A percentile compares a stretch with the other conserved stretches of the same genome.
phyloP scores from a whole-genome alignment of 2,888 invertebrate genomes.

The Parthenolecanium corni region DNA sequence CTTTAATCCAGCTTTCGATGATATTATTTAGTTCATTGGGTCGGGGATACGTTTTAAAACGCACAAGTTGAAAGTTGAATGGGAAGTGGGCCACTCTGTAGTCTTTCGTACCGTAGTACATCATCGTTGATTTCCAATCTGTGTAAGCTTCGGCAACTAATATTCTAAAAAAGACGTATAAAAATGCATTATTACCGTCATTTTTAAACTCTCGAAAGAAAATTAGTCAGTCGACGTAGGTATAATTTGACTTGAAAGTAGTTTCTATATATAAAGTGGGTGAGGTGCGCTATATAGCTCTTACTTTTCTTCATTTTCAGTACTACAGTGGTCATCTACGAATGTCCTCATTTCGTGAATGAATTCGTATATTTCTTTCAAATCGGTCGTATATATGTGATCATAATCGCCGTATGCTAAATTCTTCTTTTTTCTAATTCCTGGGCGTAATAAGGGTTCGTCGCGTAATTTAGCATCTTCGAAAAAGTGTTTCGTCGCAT shows the following conservation, averaged over 20 bases:
- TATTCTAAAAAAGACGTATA: slow-evolving; percentile 14
- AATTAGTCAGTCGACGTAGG: too few species aligned
- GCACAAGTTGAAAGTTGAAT: slow-evolving; percentile 22
- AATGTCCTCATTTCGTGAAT: slow-evolving; percentile 5
- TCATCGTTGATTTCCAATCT: neutral
- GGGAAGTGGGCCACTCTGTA: slow-evolving; percentile 8
- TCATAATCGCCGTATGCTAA: neutral
- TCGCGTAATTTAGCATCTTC: slow-evolving; percentile 3
- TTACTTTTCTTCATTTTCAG: neutral
- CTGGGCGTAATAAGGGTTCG: slow-evolving; percentile 14
- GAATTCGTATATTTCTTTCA: slow-evolving; percentile 15
- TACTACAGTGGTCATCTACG: neutral
- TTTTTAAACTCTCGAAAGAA: too few species aligned
- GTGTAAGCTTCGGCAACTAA: slow-evolving; percentile 25
- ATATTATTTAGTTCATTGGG: neutral
- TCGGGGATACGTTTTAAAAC: neutral
- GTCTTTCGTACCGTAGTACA: slow-evolving; percentile 11
- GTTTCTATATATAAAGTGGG: too few species aligned
- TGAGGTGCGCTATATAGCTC: too few species aligned
- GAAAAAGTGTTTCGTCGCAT: too few species aligned
- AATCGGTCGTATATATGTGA: slow-evolving; percentile 25
- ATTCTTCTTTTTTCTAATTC: neutral
- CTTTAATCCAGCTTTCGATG: neutral
- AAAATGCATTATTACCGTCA: too few species aligned
- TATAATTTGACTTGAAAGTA: too few species aligned